Conservation (phyloP, 2,113 vertebrate species). For the Campylorhamphus procurvoides region DNA sequence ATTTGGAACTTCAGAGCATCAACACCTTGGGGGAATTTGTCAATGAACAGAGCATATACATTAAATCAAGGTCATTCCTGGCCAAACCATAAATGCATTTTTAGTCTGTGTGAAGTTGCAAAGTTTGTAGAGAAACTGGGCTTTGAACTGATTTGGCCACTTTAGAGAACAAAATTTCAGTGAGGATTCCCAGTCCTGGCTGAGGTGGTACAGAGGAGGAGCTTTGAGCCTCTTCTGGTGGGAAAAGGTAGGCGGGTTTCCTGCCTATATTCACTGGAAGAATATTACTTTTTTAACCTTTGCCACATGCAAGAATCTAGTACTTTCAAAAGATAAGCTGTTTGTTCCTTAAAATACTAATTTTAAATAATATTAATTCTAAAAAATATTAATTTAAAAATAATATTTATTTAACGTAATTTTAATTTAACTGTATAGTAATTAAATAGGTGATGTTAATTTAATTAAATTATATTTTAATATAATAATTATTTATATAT, state of each 20-base stretch:
- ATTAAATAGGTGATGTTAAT: not conserved
- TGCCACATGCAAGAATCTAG: not conserved
- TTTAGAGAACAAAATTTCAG: not conserved
- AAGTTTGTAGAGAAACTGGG: not conserved
- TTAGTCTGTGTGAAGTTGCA: not conserved
- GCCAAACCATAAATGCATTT: not conserved
- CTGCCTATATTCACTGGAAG: not conserved
- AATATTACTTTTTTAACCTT: not conserved
- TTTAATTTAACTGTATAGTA: not conserved
- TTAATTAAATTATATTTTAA: not conserved
- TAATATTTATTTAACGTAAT: not conserved
- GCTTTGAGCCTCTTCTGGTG: not conserved
- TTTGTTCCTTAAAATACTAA: not conserved
- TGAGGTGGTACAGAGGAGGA: not conserved
- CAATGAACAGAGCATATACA: not conserved
- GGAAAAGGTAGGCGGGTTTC: not conserved
- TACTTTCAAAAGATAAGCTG: not conserved
- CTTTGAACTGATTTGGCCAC: not conserved
- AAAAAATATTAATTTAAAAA: not conserved
- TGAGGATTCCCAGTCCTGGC: not conserved
- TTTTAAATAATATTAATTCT: not conserved
- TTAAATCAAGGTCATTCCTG: not conserved
- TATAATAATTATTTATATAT: not conserved
- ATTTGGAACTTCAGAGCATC: not conserved
- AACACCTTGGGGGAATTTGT: not conserved